Evolutionary conservation across 2,797 vertebrate species (phyloP).

Genomic region (Phyllotis vaccarum): DNA sequence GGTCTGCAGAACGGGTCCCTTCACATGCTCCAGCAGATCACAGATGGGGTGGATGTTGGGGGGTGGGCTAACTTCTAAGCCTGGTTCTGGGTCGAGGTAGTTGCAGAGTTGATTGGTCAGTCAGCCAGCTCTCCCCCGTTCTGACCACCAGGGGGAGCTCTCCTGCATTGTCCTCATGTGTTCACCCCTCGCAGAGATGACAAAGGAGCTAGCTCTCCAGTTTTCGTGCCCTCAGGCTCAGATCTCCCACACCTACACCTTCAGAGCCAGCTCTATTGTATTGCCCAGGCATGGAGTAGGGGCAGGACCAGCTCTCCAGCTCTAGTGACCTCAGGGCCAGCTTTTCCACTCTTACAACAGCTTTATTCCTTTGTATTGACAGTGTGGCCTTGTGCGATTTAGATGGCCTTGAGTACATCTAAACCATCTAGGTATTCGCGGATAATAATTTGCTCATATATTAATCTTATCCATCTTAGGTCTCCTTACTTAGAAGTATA

Average conservation of each 20-base stretch:
- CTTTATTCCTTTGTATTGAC: not conserved
- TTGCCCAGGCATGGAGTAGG: no score
- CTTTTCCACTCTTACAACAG: not conserved
- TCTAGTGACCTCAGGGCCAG: not conserved
- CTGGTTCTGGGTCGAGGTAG: not conserved
- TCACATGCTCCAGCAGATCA: not conserved
- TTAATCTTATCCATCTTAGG: not conserved
- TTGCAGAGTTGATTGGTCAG: not conserved
- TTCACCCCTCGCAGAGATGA: no score
- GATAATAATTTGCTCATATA: slow-evolving; percentile 2
- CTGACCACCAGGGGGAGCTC: no score
- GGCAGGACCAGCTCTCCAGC: not conserved
- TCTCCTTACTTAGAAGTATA: not conserved
- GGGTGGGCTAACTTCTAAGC: not conserved
- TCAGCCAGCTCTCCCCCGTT: no score
- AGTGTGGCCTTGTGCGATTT: not conserved
- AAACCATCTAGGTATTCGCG: not conserved
- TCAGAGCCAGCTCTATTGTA: not conserved
- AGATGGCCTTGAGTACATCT: not conserved
- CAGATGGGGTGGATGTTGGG: not conserved
- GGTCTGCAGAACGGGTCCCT: not conserved
- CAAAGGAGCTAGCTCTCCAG: no score
- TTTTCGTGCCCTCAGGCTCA: no score
- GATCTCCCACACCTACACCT: no score
- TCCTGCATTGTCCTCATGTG: no score